Evolutionary conservation across 2,888 invertebrate genomes (phyloP), one percentile per base, ranked within the genome.

Genomic region (Agrochola lychnidis): DNA sequence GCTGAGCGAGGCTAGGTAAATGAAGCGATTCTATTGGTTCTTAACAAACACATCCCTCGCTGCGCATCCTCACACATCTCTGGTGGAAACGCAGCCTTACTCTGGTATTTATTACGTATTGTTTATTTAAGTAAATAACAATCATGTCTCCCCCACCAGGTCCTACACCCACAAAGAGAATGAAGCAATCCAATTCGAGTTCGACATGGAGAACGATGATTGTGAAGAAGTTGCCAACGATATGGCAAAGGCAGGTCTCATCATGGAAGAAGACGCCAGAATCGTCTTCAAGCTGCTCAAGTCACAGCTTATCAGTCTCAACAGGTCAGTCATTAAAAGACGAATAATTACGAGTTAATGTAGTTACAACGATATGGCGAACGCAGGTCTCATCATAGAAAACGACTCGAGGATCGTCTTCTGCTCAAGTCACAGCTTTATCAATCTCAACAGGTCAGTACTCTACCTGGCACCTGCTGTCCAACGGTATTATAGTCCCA

Each of bases 181-280:
- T 95, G 99, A 99, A 95, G 99, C 99, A 19, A 99, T 99, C 88
- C 99, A 99, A 95, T 99, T 99, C 96, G 99, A 99, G 89, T 99
- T 99, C 96, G 99, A 99, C 94, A 98, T 99, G 90, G 98, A 98
- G 87, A 97, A 97, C 77, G 99, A 99, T 94, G 98, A 99, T 92
- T 98, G 99, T 79, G 99, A 99, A 91, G 99, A 99, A 91, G 98
- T 99, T 59, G 99, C 99, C 73, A 98, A 98, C 91, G 99, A 99
- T 94, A 99, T 99, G 99, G 98, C 98, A 57, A 99, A 99, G 92
- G 98, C 99, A 42, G 99, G 99, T 57, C 98, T 99, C 91, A 99
- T 99, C 90, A 98, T 98, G 92, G 99, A 99, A 92, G 99, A 99
- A 92, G 99, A 99, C 94, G 98, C 98, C 0, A 97, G 99, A 90